These are phyloP conservation scores for Pseudobourletiella spinata DNA, from an alignment of 1,140 invertebrate species.

Conservation along the genomic window DNA sequence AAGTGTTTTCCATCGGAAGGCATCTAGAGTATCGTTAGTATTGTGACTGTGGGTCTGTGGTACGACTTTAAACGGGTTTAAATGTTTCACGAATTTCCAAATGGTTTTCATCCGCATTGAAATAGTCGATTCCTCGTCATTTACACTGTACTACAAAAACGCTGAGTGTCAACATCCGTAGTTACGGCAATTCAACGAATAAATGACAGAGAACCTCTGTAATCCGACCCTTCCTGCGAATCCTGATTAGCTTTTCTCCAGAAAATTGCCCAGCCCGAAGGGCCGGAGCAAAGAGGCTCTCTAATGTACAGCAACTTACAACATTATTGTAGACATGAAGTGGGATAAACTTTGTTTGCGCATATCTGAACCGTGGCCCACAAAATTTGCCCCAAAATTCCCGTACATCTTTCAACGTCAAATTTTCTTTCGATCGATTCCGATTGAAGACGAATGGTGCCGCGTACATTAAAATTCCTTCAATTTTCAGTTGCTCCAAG, in stretches of 20 bases:
- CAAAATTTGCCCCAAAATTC: conserved; percentile 1
- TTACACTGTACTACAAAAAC: background rate
- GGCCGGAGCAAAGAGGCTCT: too few species aligned
- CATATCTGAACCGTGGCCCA: background rate
- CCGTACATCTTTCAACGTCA: background rate
- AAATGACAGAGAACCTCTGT: background rate
- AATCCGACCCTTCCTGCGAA: background rate
- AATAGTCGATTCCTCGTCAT: background rate
- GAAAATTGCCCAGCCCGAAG: too few species aligned
- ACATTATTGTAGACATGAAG: background rate
- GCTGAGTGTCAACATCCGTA: background rate
- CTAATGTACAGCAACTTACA: too few species aligned
- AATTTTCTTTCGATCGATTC: background rate
- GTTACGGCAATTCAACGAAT: background rate
- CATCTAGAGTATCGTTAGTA: too few species aligned
- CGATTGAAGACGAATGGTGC: conserved; percentile 6
- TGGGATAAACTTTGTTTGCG: background rate
- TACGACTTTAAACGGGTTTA: background rate
- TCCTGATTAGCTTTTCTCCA: too few species aligned
- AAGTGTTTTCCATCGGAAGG: background rate
- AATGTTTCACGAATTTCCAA: background rate
- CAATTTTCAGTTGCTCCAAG: background rate
- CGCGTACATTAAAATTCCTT: background rate
- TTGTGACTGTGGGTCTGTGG: background rate
- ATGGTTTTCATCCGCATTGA: background rate